Evolutionary conservation across 2,797 vertebrate species (phyloP), one percentile per base, ranked within the genome.

Genomic region (Hydrophis major): DNA sequence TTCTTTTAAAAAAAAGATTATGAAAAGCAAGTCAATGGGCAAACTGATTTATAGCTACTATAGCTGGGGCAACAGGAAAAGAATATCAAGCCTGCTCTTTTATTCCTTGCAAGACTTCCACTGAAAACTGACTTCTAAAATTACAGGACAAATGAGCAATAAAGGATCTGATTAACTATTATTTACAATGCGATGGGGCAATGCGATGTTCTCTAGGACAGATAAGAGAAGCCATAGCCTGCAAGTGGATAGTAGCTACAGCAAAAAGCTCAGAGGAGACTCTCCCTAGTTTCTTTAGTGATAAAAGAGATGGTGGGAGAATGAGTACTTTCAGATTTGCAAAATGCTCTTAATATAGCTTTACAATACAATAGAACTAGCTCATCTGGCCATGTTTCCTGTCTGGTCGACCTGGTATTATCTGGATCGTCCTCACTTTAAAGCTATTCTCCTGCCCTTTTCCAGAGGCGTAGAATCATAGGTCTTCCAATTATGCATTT

Each of bases 401-500:
- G 6, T 69, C 66, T 69, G 66, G n/a, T 32, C 5, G 16, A 18
- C 66, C 5, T 32, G n/a, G 14, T 87, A 59, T 5, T 27, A 22
- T 57, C 2, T 37, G n/a, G 57, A 8, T 59, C 55, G 2, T 37
- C 37, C 16, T 56, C 55, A 56, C 28, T 87, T 20, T 78, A 22
- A 78, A 78, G 20, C 74, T 37, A 22, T 78, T 42, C 3, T 78
- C 37, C 74, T 42, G 37, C 69, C 8, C 32, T 78, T 78, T 78
- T 22, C 74, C 37, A 42, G 16, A 42, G 16, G 32, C 22, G 18
- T 22, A 78, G 74, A 78, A 78, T 32, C 63, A 96, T 95, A 94
- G 93, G 95, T 92, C 96, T 95, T 96, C 93, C 95, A 95, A 92
- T 95, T 92, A 42, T 89, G 86, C 94, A 88, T 95, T 96, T 95